A percentile compares a stretch with the other conserved stretches of the same genome.
Evolutionary conservation across 2,797 vertebrate genomes (phyloP).

Genomic region (Dermochelys coriacea): DNA sequence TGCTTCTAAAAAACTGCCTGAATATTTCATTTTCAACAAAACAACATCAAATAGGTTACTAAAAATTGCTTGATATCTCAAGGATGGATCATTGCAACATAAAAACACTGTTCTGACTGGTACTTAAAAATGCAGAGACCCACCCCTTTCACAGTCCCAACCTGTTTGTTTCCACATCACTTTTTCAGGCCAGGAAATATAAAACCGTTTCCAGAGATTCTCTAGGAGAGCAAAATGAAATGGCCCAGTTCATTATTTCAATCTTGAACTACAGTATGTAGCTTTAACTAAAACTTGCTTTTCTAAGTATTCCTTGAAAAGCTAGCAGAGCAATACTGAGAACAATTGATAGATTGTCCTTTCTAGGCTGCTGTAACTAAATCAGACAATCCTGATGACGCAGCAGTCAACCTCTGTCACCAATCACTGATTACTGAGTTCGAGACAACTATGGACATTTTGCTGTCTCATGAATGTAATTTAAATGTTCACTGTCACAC

Average conservation of each 20-base stretch:
- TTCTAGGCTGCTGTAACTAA: constrained; percentile 79
- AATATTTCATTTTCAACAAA: neutral
- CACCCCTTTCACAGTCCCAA: neutral
- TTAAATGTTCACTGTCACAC: constrained; percentile 84
- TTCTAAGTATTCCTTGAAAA: constrained; percentile 65
- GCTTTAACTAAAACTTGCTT: neutral
- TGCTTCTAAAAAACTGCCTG: neutral
- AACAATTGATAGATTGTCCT: constrained; percentile 83
- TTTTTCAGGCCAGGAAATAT: neutral
- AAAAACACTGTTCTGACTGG: neutral
- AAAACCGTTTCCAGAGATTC: neutral
- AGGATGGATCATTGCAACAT: neutral
- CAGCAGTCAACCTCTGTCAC: constrained; percentile 83
- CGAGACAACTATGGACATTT: constrained; percentile 83
- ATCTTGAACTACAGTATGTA: neutral
- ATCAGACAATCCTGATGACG: constrained; percentile 83
- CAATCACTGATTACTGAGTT: constrained; percentile 81
- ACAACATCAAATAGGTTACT: neutral
- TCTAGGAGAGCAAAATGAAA: neutral
- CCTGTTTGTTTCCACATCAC: neutral
- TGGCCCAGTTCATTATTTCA: neutral
- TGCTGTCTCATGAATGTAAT: constrained; percentile 83
- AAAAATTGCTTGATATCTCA: neutral
- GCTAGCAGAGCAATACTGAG: constrained; percentile 76
- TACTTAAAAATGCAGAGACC: neutral